Evolutionary conservation across 2,113 vertebrate genomes (phyloP).

Genomic region (Crocuta crocuta): DNA sequence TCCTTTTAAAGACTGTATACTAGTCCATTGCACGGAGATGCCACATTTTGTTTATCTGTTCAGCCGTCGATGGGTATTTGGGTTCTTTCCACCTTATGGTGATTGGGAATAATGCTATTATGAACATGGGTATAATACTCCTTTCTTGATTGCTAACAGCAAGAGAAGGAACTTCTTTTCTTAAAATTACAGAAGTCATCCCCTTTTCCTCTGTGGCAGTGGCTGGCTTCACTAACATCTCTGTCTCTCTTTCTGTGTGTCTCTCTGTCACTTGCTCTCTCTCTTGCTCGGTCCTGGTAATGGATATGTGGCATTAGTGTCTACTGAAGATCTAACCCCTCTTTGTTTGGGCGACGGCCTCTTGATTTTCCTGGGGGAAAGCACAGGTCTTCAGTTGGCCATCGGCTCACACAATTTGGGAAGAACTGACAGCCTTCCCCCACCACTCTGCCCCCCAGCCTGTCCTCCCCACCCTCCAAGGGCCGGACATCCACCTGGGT

Average conservation of each 20-base stretch:
- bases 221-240: background rate
- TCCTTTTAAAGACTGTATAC: background rate
- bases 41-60: background rate
- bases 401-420: background rate
- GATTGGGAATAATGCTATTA: background rate
- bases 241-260: background rate
- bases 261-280: background rate
- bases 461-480: background rate
- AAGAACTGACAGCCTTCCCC: background rate
- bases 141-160: background rate
- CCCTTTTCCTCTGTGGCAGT: background rate
- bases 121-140: background rate
- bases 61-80: background rate
- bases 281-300: background rate
- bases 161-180: background rate
- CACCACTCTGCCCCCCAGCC: background rate
- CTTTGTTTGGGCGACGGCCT: background rate
- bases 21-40: background rate
- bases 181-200: background rate
- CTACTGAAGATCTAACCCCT: background rate
- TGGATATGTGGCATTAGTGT: background rate
- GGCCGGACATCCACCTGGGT: too few relatives aligned
- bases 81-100: background rate
- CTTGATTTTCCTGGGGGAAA: background rate
- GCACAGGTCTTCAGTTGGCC: background rate